Evolutionary conservation across 2,888 invertebrate species (phyloP).

Genomic region (Synergus gifuensis): DNA sequence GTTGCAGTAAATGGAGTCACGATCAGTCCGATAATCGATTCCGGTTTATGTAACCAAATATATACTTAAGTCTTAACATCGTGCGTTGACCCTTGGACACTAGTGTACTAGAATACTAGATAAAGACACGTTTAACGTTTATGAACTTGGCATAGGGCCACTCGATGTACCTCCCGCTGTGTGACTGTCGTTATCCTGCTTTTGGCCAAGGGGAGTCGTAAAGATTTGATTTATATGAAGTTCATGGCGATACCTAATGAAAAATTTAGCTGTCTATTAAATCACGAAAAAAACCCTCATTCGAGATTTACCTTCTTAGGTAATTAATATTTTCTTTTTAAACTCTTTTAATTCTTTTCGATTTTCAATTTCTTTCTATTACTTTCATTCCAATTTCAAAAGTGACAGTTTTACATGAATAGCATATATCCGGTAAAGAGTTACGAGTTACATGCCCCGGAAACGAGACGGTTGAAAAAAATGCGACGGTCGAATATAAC

Average conservation of each 20-base stretch:
- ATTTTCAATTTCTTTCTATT: no score
- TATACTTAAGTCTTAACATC: background rate
- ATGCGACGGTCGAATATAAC: constrained; percentile 6
- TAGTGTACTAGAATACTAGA: background rate
- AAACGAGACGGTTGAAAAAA: constrained; percentile 20
- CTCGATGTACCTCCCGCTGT: background rate
- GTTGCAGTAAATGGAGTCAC: constrained; percentile 36
- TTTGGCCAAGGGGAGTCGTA: constrained; percentile 13
- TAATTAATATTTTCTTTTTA: background rate
- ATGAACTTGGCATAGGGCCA: constrained; percentile 28
- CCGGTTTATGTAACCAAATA: constrained; percentile 36
- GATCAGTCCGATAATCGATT: constrained; percentile 39
- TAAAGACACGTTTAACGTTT: constrained; percentile 23
- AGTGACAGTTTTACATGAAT: constrained; percentile 4
- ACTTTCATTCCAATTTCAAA: background rate
- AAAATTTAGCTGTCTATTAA: background rate
- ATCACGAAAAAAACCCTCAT: background rate
- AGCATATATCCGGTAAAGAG: constrained; percentile 7
- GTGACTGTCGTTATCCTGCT: background rate
- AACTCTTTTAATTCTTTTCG: no score
- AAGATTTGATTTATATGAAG: constrained; percentile 18
- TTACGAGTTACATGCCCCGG: constrained; percentile 5
- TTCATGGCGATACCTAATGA: constrained; percentile 25
- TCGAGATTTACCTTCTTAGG: background rate
- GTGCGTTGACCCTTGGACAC: constrained; percentile 22